A percentile compares a stretch with the other conserved stretches of the same genome.
Conservation (phyloP, 2,113 vertebrate genomes). For the Calyptomena viridis region DNA sequence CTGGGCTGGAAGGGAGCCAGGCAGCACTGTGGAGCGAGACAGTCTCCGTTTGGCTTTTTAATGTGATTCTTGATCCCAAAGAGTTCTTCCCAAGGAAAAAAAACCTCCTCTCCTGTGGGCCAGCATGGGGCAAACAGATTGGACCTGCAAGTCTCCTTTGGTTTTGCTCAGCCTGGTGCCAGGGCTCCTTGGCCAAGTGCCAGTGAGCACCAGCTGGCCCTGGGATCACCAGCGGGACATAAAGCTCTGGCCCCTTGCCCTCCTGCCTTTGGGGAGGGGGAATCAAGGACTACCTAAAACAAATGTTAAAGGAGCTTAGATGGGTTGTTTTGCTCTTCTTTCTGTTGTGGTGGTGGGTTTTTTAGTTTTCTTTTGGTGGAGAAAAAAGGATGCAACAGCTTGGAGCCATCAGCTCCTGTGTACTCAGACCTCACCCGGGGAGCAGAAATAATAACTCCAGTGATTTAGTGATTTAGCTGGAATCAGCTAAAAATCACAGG, state of each 20-base stretch:
- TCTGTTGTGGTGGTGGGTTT: neutral
- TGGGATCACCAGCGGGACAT: accelerated
- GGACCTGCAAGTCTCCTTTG: neutral
- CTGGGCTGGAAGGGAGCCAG: constrained; percentile 3
- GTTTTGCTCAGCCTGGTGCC: neutral
- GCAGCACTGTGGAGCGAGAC: neutral
- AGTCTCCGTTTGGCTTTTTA: neutral
- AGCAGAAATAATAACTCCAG: neutral
- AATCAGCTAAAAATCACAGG: neutral
- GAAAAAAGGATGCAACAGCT: neutral
- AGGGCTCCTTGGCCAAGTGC: neutral
- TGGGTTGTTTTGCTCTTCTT: neutral
- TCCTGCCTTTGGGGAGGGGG: neutral
- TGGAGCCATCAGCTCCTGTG: neutral
- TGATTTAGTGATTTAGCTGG: no score
- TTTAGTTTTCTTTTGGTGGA: neutral
- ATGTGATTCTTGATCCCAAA: neutral
- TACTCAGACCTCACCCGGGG: neutral
- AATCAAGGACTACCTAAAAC: neutral
- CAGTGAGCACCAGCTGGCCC: neutral
- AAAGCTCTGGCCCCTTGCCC: neutral
- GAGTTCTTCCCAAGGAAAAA: neutral
- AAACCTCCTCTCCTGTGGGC: neutral
- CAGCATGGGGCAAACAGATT: neutral
- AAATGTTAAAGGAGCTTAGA: neutral